These are phyloP conservation scores for Halisarca cf. caerulea DNA, from an alignment of 37 sponge, comb jelly and placozoan species.

Conservation along the genomic window DNA sequence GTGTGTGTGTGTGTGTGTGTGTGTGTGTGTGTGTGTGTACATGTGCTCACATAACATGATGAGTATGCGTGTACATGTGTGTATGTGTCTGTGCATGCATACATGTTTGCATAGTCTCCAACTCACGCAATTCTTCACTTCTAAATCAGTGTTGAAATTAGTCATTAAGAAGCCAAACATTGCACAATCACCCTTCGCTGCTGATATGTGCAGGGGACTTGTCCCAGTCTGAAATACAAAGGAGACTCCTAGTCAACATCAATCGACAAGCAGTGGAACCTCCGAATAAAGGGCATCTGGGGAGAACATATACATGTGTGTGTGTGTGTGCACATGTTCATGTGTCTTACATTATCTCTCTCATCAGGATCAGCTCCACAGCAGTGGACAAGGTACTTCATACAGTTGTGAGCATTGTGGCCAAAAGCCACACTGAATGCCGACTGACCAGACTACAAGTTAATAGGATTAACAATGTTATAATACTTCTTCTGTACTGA, in stretches of 20 bases:
- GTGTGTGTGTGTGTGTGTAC: no score
- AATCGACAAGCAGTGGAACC: no score
- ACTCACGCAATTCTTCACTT: background rate
- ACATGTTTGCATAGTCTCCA: no score
- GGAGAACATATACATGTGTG: no score
- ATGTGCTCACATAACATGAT: no score
- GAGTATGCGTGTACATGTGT: no score
- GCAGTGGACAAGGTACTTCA: background rate
- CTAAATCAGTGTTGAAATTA: slow-evolving; percentile 1
- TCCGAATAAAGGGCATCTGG: no score
- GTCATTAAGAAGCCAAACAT: background rate
- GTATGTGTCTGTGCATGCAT: no score
- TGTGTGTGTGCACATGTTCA: no score
- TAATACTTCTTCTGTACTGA: no score
- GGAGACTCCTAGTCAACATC: no score
- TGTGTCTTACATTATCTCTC: background rate
- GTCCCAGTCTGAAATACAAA: background rate
- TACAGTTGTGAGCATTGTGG: background rate
- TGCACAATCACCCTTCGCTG: background rate
- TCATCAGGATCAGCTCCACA: slow-evolving; percentile 7
- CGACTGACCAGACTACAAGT: background rate
- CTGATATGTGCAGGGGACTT: background rate
- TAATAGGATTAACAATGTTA: no score
- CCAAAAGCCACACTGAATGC: background rate
- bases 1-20: background rate